These are phyloP conservation scores for Synanthedon tipuliformis DNA, from an alignment of 2,888 invertebrate genomes.

Conservation along the genomic window DNA sequence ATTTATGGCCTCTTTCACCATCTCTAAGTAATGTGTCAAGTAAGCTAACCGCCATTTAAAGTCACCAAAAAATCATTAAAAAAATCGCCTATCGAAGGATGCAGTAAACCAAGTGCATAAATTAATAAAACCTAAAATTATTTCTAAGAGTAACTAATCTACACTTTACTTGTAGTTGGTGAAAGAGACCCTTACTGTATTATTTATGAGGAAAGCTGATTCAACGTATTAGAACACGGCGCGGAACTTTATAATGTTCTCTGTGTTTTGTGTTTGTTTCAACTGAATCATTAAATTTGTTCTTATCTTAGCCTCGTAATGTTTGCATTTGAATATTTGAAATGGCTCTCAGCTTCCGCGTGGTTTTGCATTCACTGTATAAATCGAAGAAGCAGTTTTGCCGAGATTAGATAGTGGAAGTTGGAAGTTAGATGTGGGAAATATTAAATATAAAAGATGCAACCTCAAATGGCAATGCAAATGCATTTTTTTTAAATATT, in stretches of 20 bases:
- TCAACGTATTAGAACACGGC: neutral
- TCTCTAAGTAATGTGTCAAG: no score
- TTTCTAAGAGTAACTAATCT: no score
- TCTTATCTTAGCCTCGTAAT: conserved; percentile 19
- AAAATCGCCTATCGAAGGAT: no score
- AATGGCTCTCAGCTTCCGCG: conserved; percentile 21
- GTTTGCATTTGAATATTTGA: conserved; percentile 31
- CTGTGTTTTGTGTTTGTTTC: neutral
- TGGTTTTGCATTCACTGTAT: conserved; percentile 10
- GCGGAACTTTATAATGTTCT: neutral
- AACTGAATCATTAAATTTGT: conserved; percentile 13
- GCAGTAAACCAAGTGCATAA: no score
- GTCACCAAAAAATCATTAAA: no score
- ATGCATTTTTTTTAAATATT: neutral
- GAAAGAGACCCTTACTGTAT: no score
- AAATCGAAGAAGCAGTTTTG: conserved; percentile 7
- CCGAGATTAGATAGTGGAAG: conserved; percentile 6
- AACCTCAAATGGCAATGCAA: neutral
- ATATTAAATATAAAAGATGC: conserved; percentile 9
- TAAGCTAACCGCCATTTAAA: no score
- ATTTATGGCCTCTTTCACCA: no score
- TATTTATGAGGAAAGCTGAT: neutral
- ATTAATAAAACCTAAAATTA: no score
- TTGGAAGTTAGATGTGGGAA: conserved; percentile 2
- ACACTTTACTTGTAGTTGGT: no score